Conservation (phyloP, 2,113 vertebrate species). For the Dasyprocta punctata region DNA sequence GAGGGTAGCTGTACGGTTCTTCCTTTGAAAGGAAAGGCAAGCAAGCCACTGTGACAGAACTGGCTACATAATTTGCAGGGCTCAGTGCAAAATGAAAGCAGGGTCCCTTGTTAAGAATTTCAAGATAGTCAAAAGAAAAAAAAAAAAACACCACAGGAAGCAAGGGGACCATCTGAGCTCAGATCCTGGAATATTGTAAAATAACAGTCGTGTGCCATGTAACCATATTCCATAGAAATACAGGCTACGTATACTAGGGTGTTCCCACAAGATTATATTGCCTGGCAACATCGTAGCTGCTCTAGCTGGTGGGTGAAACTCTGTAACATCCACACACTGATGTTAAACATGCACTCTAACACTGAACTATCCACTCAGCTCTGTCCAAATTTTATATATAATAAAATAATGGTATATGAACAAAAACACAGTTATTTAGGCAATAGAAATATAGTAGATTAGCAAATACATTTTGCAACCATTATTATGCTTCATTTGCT, state of each 20-base stretch:
- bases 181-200: neutral
- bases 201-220: neutral
- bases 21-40: conserved; percentile 34
- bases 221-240: neutral
- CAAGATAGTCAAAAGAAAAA: neutral
- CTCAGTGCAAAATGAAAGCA: conserved; percentile 19
- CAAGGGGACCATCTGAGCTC: neutral
- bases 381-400: too few relatives aligned
- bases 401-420: neutral
- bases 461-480: neutral
- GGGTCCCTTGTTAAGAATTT: neutral
- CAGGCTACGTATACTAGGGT: neutral
- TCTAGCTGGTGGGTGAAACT: too few relatives aligned
- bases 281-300: too few relatives aligned
- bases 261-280: neutral
- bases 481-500: neutral
- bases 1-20: neutral
- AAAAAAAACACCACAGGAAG: neutral
- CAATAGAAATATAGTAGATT: neutral
- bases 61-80: neutral
- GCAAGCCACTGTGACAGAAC: neutral
- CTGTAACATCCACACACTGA: neutral
- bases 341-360: neutral
- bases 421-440: neutral
- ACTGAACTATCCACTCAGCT: neutral